A percentile compares a stretch with the other conserved stretches of the same genome.
Evolutionary conservation across 2,113 vertebrate genomes (phyloP).

Genomic region (Cyphomyrus plagiostoma): DNA sequence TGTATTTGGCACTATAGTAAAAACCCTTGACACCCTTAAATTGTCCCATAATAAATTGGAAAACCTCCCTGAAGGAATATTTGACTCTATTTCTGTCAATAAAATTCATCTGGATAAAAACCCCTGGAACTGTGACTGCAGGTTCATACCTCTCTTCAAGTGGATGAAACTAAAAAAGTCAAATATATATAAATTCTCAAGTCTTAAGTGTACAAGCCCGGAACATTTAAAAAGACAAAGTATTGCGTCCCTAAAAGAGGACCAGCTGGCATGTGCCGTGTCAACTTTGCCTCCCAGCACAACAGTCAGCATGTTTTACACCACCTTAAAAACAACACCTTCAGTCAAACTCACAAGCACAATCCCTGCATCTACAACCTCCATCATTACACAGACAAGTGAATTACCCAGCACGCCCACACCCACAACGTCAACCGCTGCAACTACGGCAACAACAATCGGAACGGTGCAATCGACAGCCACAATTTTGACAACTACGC

Average conservation of each 20-base stretch:
- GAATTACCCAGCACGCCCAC: not conserved
- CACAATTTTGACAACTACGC: not conserved
- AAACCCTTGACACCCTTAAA: slow-evolving; percentile 51
- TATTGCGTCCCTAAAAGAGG: slow-evolving; percentile 38
- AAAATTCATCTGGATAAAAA: slow-evolving; percentile 60
- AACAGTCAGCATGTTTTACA: not conserved
- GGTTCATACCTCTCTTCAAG: slow-evolving; percentile 48
- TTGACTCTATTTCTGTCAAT: slow-evolving; percentile 50
- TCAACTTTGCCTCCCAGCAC: not conserved
- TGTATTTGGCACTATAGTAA: slow-evolving; percentile 52
- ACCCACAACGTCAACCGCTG: not conserved
- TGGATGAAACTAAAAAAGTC: slow-evolving; percentile 49
- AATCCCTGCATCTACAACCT: not conserved
- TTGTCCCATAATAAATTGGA: slow-evolving; percentile 58
- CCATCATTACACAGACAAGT: not conserved
- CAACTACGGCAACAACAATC: not conserved
- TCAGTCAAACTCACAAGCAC: not conserved
- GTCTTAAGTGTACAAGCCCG: slow-evolving; percentile 4
- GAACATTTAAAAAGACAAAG: slow-evolving; percentile 41
- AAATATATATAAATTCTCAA: slow-evolving; percentile 21
- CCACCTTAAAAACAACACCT: not conserved
- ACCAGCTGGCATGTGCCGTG: slow-evolving; percentile 56
- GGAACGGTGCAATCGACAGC: not conserved
- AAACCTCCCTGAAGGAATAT: slow-evolving; percentile 45
- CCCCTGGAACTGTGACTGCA: slow-evolving; percentile 74